Base-by-base conservation (phyloP, 2,888 invertebrate genomes). In the Diarsia mendica region DNA sequence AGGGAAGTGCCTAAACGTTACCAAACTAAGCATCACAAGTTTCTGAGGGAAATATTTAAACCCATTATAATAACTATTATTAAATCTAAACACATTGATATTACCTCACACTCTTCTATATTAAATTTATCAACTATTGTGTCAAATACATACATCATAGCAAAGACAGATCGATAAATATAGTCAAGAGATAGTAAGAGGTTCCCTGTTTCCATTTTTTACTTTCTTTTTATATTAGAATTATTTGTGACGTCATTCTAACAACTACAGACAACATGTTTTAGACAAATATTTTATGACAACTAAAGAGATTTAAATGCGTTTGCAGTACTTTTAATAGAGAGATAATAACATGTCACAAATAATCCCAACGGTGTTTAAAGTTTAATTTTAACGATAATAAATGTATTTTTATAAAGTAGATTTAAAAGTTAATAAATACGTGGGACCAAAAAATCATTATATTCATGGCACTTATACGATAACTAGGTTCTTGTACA, bases 151-250 rank as follows among this genome's bases (percentile, higher is more conserved):
- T 80, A 84, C 83, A 80, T 85, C 83, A 83, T 85, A 90, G 86
- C 85, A 89, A 90, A 91, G 89, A 91, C 90, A 91, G 90, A 90
- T 91, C 88, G 84, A 92, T 90, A 90, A 91, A 92, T 91, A 91
- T 90, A 91, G 88, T 89, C 89, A 84, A 91, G 89, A 92, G 84
- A 90, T 88, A 91, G 87, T 90, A 89, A 90, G 87, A 90, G 90
- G 87, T 90, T 93, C 93, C 93, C 93, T 93, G 93, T 93, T 93
- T 92, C 89, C 84, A 89, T 90, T 88, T 89, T 87, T 85, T 84
- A 82, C 76, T 74, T 87, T 82, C 81, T 74, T 69, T 79, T 87
- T 82, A 85, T 66, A 80, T 86, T 79, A 77, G 60, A 80, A 77
- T 80, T 80, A 80, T 86, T 86, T 81, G 80, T 83, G 85, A 78